Conservation (phyloP, 1,140 invertebrate species). For the Ceratosolen solmsi region DNA sequence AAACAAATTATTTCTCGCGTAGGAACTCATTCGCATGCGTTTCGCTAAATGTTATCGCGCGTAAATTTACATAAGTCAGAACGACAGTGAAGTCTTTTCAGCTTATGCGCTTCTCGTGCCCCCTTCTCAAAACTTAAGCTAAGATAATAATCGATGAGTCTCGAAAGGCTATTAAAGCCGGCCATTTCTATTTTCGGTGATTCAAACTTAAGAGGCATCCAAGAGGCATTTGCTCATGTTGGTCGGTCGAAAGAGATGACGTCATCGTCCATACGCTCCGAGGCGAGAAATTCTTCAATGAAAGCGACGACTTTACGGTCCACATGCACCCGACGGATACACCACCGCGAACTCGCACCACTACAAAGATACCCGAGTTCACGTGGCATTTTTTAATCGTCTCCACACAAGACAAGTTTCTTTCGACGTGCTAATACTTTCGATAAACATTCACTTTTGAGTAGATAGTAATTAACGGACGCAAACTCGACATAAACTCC, state of each 20-base stretch:
- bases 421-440: not conserved
- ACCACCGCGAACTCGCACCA: not conserved
- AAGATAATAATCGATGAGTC: slow-evolving; percentile 24
- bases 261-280: slow-evolving; percentile 12
- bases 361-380: not conserved
- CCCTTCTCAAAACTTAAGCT: not conserved
- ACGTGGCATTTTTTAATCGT: not conserved
- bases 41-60: not conserved
- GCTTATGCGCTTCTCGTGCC: not conserved
- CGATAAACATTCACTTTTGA: too few species aligned
- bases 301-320: slow-evolving; percentile 22
- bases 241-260: slow-evolving; percentile 7
- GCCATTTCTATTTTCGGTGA: slow-evolving; percentile 26
- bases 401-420: too few species aligned
- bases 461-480: too few species aligned
- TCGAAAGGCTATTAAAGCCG: not conserved
- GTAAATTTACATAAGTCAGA: not conserved
- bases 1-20: not conserved
- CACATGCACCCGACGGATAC: not conserved
- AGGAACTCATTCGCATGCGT: not conserved
- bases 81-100: not conserved
- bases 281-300: slow-evolving; percentile 38
- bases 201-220: slow-evolving; percentile 6
- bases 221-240: not conserved
- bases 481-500: too few species aligned